Percentiles rank a stretch among this genome's conserved stretches.
phyloP scores from a whole-genome alignment of 2,888 invertebrate species.

The Melanostoma mellinum region DNA sequence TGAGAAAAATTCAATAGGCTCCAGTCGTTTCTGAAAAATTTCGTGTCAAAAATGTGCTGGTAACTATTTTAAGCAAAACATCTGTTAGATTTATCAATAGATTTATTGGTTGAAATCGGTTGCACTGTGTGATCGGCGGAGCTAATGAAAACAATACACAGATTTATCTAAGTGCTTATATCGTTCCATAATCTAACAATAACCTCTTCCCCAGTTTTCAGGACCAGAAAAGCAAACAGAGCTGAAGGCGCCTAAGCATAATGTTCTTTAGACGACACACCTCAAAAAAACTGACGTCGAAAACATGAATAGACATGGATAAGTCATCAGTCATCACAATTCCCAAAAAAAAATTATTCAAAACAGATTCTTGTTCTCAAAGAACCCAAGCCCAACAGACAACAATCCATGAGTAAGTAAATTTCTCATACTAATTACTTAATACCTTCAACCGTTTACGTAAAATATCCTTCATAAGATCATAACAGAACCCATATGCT shows the following conservation, averaged over 20 bases:
- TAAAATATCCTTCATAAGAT: slow-evolving; percentile 7
- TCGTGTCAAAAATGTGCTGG: too few relatives aligned
- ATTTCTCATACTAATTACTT: slow-evolving; percentile 60
- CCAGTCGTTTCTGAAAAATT: too few relatives aligned
- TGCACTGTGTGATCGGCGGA: too few relatives aligned
- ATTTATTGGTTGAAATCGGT: too few relatives aligned
- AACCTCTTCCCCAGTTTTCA: too few relatives aligned
- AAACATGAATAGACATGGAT: background rate
- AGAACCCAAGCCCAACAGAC: background rate
- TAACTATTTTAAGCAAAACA: too few relatives aligned
- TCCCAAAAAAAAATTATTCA: slow-evolving; percentile 18
- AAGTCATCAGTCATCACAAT: background rate
- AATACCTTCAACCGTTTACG: slow-evolving; percentile 46
- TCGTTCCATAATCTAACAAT: too few relatives aligned
- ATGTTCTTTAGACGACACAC: slow-evolving; percentile 24
- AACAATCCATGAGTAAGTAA: slow-evolving; percentile 38
- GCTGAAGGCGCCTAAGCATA: slow-evolving; percentile 6
- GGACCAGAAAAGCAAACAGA: background rate
- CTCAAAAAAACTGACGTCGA: background rate
- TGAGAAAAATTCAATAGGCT: too few relatives aligned
- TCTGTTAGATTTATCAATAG: too few relatives aligned
- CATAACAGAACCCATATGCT: slow-evolving; percentile 41
- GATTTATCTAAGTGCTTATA: too few relatives aligned
- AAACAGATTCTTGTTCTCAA: slow-evolving; percentile 45
- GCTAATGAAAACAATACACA: too few relatives aligned